These are phyloP conservation scores for Psephotus haematonotus DNA, from an alignment of 2,113 vertebrate species.

Conservation along the genomic window DNA sequence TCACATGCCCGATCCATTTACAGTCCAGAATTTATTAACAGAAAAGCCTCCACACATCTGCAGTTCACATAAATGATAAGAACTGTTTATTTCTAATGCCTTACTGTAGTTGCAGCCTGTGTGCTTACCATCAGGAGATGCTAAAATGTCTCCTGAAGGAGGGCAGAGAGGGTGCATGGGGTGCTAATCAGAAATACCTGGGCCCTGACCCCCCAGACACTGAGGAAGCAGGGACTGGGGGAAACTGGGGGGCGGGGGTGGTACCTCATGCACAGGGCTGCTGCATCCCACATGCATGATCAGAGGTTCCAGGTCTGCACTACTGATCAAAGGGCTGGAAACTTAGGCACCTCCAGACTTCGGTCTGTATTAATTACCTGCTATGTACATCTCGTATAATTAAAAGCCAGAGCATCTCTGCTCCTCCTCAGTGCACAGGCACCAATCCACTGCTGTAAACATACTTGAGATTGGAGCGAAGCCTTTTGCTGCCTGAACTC, in stretches of 20 bases:
- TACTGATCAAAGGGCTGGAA: not conserved
- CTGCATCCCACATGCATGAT: not conserved
- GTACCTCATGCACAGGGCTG: fast-evolving
- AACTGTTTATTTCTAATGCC: not conserved
- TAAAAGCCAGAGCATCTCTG: conserved; percentile 41
- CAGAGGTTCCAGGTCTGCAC: fast-evolving
- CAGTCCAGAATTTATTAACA: not conserved
- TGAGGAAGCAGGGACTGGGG: not conserved
- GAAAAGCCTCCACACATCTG: not conserved
- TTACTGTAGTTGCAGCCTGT: not conserved
- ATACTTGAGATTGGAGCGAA: not conserved
- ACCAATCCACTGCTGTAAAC: not conserved
- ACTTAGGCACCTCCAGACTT: not conserved
- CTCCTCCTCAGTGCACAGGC: not conserved
- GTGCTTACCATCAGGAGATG: not conserved
- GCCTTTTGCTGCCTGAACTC: not conserved
- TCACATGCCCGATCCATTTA: not conserved
- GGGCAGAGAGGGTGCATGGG: not conserved
- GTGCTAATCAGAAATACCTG: not conserved
- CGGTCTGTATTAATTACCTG: not conserved
- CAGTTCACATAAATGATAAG: not conserved
- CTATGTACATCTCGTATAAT: not conserved
- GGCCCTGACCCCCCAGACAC: not conserved
- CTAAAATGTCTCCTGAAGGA: not conserved
- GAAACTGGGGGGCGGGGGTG: not conserved